Evolutionary conservation across 2,888 invertebrate species (phyloP), one percentile per base, ranked within the genome.

Genomic region (Lasioglossum vierecki): DNA sequence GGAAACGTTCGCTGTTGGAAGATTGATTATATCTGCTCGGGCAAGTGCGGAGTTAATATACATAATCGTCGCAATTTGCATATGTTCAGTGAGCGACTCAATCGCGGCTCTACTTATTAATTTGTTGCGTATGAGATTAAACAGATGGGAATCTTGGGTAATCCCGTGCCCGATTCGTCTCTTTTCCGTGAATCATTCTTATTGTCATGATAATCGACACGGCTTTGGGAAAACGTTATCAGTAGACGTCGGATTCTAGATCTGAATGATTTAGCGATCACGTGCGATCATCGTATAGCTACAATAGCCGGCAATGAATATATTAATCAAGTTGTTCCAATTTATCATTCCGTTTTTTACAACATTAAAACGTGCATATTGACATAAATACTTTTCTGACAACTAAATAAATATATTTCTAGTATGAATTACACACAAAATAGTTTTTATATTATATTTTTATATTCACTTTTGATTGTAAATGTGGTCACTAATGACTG

Each of bases 41-140:
- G 70, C 26, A 73, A 57, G 72, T 68, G 49, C 49, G 60, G 60
- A 71, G 71, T 82, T 46, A 74, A 78, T 76, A 72, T 75, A 63
- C 84, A 79, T 75, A 80, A 71, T 78, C 73, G 70, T 68, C 41
- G 57, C 73, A 76, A 83, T 85, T 85, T 79, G 83, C 79, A 81
- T 79, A 73, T 22, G 60, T 70, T 76, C 73, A 68, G 63, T 35
- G 73, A 46, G 73, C 83, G 35, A 79, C 77, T 75, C 79, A 46
- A 73, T 85, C 57, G 71, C 57, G 68, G 44, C 66, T 79, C 73
- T 49, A 78, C 83, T 82, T 83, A 78, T 83, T 83, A 85, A 83
- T 79, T 79, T 68, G 66, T 49, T 73, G 83, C 53, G 53, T 66
- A 41, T 22, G 75, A 78, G 66, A 44, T 68, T 53, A 79, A 30